A percentile compares a stretch with the other conserved stretches of the same genome.
These are phyloP conservation scores for Monopis laevigella DNA, from an alignment of 2,888 invertebrate species.

Conservation along the genomic window DNA sequence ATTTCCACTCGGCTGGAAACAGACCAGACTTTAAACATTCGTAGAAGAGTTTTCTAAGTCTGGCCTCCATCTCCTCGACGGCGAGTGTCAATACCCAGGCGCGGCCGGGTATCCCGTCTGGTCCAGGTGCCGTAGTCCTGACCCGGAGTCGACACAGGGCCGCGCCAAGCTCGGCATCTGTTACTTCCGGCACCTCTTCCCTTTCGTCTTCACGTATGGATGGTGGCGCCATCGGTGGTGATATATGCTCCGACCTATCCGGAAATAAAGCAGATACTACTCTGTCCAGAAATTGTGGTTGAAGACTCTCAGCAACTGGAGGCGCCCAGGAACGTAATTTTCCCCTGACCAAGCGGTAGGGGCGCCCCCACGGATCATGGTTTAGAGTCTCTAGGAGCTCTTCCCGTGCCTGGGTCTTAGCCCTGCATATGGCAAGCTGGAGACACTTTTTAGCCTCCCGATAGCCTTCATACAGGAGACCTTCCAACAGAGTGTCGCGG, in stretches of 20 bases:
- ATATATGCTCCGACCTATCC: background rate
- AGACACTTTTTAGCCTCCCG: background rate
- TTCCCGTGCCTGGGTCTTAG: background rate
- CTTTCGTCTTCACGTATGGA: background rate
- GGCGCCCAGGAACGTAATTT: background rate
- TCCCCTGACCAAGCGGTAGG: slow-evolving; percentile 2
- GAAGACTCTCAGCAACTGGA: slow-evolving; percentile 1
- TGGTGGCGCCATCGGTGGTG: background rate
- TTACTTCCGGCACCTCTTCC: background rate
- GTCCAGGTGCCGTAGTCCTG: slow-evolving; percentile 4
- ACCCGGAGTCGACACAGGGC: background rate
- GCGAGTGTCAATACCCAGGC: slow-evolving; percentile 2
- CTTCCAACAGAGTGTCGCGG: background rate
- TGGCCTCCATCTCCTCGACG: background rate
- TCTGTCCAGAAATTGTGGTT: slow-evolving; percentile 1
- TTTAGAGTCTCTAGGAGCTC: slow-evolving; percentile 6
- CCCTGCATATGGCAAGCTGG: background rate
- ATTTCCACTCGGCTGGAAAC: slow-evolving; percentile 11
- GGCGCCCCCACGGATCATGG: slow-evolving; percentile 3
- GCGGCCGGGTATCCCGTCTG: slow-evolving; percentile 9
- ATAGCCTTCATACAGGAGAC: background rate
- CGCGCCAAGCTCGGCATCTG: background rate
- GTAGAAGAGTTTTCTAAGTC: background rate
- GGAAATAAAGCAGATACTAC: slow-evolving; percentile 6
- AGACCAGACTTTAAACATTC: slow-evolving; percentile 2